Percentiles rank a stretch among this genome's conserved stretches.
Conservation (phyloP, 53 echinoderm and acorn worm genomes). For the Crossaster papposus region DNA sequence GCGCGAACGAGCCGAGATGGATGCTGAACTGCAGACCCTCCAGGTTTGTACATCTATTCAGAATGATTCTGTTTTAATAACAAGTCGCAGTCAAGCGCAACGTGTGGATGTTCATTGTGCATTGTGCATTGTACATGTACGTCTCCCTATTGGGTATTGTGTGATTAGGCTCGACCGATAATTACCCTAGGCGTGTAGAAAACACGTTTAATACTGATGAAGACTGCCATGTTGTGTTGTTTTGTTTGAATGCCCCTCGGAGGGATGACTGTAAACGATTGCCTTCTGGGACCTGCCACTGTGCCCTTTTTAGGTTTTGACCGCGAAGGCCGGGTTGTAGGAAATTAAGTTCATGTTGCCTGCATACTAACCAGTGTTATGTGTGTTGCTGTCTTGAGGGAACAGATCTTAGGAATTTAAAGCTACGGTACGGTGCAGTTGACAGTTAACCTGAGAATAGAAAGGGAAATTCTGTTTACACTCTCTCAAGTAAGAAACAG, state of each 20-base stretch:
- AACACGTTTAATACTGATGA: background rate
- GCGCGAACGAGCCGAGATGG: constrained; percentile 84
- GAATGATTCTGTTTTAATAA: background rate
- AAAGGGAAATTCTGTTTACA: too few relatives aligned
- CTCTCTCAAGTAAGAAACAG: too few relatives aligned
- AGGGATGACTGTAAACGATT: too few relatives aligned
- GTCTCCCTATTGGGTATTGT: background rate
- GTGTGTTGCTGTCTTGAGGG: too few relatives aligned
- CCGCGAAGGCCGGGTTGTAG: too few relatives aligned
- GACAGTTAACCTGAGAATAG: too few relatives aligned
- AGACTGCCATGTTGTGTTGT: background rate
- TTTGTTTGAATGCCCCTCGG: too few relatives aligned
- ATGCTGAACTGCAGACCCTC: constrained; percentile 91
- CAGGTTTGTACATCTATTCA: constrained; percentile 65
- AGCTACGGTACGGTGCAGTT: background rate
- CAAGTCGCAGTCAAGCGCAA: background rate
- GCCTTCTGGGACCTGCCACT: too few relatives aligned
- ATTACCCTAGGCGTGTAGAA: background rate
- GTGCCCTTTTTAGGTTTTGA: too few relatives aligned
- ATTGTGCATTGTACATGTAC: background rate
- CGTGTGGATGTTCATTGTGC: background rate
- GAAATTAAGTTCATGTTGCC: too few relatives aligned
- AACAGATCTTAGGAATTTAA: too few relatives aligned
- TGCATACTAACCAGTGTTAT: too few relatives aligned
- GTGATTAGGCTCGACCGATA: background rate